A percentile compares a stretch with the other conserved stretches of the same genome.
Evolutionary conservation across 2,888 invertebrate genomes (phyloP).

Genomic region (Amiota minor): DNA sequence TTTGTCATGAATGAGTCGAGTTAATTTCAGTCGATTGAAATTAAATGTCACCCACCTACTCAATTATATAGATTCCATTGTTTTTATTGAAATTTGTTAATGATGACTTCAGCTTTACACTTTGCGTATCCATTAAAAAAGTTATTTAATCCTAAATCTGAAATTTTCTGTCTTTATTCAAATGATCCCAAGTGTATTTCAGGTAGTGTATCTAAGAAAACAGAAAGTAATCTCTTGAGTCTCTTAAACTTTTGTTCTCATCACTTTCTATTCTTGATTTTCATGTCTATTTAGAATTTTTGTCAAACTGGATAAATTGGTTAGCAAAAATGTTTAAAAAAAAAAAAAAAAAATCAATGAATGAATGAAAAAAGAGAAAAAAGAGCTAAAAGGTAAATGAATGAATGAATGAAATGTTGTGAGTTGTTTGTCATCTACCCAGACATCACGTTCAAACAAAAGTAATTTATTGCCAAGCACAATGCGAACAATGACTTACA

Average conservation of each 20-base stretch:
- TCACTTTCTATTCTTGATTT: no score
- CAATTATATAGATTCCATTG: background rate
- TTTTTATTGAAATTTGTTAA: background rate
- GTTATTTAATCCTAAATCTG: no score
- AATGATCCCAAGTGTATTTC: no score
- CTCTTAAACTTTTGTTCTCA: no score
- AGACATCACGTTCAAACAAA: constrained; percentile 24
- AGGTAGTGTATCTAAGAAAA: no score
- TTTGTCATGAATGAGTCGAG: background rate
- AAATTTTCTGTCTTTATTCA: no score
- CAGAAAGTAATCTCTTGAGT: no score
- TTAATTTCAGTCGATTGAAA: background rate
- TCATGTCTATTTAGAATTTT: no score
- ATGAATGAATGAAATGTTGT: constrained; percentile 15
- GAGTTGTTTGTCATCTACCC: background rate
- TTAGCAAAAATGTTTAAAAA: no score
- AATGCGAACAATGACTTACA: background rate
- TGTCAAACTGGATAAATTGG: no score
- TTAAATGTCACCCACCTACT: constrained; percentile 5
- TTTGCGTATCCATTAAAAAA: background rate
- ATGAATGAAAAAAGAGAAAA: background rate
- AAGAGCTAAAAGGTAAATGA: background rate
- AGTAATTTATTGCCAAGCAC: constrained; percentile 20
- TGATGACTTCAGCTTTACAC: background rate
- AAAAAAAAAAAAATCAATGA: no score